These are phyloP conservation scores for Geotrypetes seraphini DNA, from an alignment of 2,797 vertebrate species.

Conservation along the genomic window DNA sequence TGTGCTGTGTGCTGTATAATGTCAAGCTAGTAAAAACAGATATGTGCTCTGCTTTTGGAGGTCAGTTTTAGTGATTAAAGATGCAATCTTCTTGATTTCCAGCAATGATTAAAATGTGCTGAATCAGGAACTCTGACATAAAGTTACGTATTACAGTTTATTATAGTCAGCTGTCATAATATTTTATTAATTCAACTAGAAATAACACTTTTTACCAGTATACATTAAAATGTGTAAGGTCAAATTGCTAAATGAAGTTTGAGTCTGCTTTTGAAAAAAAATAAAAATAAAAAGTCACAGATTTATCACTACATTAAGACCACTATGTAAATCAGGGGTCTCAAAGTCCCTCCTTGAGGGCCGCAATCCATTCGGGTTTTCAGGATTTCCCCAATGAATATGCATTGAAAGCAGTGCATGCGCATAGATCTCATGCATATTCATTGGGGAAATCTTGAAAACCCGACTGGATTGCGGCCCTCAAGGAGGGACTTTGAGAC, in stretches of 20 bases:
- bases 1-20: conserved; percentile 17
- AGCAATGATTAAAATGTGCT: conserved; percentile 31
- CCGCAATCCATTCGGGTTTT: too few relatives aligned
- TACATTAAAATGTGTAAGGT: neutral
- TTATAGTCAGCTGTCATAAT: conserved; percentile 15
- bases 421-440: too few relatives aligned
- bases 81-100: conserved; percentile 32
- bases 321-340: too few relatives aligned
- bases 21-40: conserved; percentile 27
- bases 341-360: too few relatives aligned
- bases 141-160: conserved; percentile 10
- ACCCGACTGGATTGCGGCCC: too few relatives aligned
- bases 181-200: conserved; percentile 1
- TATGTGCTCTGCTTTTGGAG: conserved; percentile 32
- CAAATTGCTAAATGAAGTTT: neutral
- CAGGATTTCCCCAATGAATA: too few relatives aligned
- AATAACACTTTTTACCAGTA: conserved; percentile 2
- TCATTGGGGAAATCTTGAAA: too few relatives aligned
- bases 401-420: too few relatives aligned
- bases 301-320: conserved; percentile 2
- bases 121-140: conserved; percentile 17
- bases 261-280: neutral
- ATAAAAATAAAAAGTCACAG: fast-evolving
- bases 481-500: too few relatives aligned
- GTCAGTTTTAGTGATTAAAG: conserved; percentile 42